Evolutionary conservation across 2,888 invertebrate genomes (phyloP).

Genomic region (Aphodius sticticus): DNA sequence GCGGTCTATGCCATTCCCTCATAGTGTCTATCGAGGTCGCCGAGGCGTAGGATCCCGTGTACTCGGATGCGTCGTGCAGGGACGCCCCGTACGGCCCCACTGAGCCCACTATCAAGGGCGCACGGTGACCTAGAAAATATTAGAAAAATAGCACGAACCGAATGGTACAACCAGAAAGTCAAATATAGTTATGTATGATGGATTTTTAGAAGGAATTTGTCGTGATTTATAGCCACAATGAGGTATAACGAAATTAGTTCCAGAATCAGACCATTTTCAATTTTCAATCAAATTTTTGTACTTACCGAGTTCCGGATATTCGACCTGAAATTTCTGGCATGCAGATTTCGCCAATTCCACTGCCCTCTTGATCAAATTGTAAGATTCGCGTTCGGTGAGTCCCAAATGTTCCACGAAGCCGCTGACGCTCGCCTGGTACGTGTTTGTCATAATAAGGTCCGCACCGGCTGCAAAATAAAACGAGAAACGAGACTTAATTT

Average conservation of each 20-base stretch:
- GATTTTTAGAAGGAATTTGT: neutral
- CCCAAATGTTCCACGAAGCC: constrained; percentile 80
- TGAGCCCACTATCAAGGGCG: constrained; percentile 82
- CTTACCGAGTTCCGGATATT: constrained; percentile 62
- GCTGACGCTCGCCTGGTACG: constrained; percentile 86
- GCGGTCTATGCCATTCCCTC: constrained; percentile 84
- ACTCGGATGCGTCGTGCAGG: constrained; percentile 91
- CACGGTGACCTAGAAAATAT: constrained; percentile 42
- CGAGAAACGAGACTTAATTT: neutral
- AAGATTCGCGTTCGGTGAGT: constrained; percentile 71
- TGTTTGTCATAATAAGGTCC: constrained; percentile 86
- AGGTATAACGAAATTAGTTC: too few species aligned
- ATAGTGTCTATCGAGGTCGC: constrained; percentile 70
- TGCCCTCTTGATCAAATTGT: constrained; percentile 76
- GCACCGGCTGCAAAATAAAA: constrained; percentile 76
- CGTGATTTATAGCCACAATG: too few species aligned
- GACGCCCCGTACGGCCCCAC: constrained; percentile 94
- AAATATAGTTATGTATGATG: neutral
- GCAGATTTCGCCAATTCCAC: constrained; percentile 80
- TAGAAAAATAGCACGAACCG: neutral
- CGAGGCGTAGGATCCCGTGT: constrained; percentile 83
- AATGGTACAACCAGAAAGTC: too few species aligned
- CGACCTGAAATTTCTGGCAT: constrained; percentile 66
- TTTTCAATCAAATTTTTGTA: constrained; percentile 10
- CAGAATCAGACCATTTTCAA: too few species aligned